Conservation (phyloP, 2,888 invertebrate species). For the Stenodema calcarata region DNA sequence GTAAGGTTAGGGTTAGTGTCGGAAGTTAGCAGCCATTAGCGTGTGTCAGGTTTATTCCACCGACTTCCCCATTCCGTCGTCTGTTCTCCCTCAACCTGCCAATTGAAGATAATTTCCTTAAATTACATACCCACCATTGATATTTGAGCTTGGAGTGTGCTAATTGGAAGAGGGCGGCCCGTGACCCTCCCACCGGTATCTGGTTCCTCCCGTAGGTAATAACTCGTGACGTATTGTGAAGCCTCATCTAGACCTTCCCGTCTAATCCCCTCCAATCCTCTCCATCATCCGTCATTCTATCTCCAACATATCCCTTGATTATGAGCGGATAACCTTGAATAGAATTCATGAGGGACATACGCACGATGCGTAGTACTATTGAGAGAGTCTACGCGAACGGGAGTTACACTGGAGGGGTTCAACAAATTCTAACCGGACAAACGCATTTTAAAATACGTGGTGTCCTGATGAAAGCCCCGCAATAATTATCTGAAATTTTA, state of each 20-base stretch:
- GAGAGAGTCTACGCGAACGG: no score
- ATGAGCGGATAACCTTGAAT: no score
- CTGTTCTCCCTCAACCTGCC: slow-evolving; percentile 1
- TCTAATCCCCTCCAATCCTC: no score
- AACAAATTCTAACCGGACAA: no score
- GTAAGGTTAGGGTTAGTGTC: background rate
- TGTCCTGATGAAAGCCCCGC: no score
- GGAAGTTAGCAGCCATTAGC: slow-evolving; percentile 25
- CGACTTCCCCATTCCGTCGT: background rate
- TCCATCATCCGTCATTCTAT: no score
- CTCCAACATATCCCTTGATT: no score
- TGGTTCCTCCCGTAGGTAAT: background rate
- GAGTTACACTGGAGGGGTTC: no score
- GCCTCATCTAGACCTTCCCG: background rate
- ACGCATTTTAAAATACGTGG: no score
- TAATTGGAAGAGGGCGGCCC: background rate
- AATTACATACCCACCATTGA: background rate
- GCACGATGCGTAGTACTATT: no score
- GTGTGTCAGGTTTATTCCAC: slow-evolving; percentile 13
- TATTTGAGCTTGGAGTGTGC: background rate
- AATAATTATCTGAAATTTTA: no score
- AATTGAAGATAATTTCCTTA: slow-evolving; percentile 9
- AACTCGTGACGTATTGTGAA: background rate
- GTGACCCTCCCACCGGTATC: background rate
- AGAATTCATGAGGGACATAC: no score